Base-by-base conservation (phyloP, 2,113 vertebrate species). In the Bubalus kerabau region DNA sequence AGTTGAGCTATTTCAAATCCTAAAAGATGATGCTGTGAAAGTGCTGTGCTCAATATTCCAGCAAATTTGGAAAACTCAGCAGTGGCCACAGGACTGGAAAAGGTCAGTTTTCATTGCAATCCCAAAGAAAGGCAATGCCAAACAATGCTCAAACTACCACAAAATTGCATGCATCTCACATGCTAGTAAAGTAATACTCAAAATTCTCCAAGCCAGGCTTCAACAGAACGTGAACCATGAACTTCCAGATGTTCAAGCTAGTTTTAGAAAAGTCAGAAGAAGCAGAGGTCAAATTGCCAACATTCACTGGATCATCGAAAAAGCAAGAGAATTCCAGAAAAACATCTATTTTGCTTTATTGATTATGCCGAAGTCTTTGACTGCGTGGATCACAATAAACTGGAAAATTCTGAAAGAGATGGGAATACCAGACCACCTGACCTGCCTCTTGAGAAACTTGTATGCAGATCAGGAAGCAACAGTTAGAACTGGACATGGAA, bases 151-250 rank as follows among this genome's bases (percentile, higher is more conserved):
- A 36, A 2, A 67, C 30, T 64, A n/a, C 32, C 1, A 0, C 15
- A n/a, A 3, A 64, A 64, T n/a, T 64, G 62, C 7, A n/a, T 3
- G 17, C 62, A n/a, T 64, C 30, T 64, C 16, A 17, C 16, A n/a
- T 1, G 7, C 62, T 64, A 4, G 15, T 17, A 64, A n/a, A n/a
- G 16, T n/a, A 17, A 64, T 64, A 16, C 7, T 64, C 17, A n/a
- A 64, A 64, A 32, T n/a, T n/a, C 62, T 64, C 30, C 30, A 64
- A 64, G 62, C 7, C 15, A n/a, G 30, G 62, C 62, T 64, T 64
- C 62, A 64, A n/a, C 0, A n/a, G 3, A 64, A n/a, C 0, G 0
- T 64, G 32, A 64, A 64, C 62, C 3, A 1, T 64, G 62, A 64
- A n/a, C 32, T 64, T 64, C 32, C 32, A 64, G 7, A 64, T 64